Conservation (phyloP, 2,888 invertebrate species). For the Caenorhabditis sp. region DNA sequence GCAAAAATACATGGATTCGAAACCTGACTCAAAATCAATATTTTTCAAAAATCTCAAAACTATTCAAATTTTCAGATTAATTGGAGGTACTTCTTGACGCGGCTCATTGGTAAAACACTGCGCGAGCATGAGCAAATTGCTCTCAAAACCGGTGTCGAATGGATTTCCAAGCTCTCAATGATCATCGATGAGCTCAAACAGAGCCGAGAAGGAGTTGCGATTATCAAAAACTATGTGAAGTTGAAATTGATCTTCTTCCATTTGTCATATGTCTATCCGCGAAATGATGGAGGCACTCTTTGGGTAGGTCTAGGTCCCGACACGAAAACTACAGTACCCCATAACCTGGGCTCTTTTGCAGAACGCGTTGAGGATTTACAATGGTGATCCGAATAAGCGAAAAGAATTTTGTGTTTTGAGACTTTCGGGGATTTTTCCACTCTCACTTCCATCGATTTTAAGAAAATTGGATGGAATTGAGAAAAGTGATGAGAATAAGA, state of each 20-base stretch:
- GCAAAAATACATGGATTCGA: no score
- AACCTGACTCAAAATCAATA: background rate
- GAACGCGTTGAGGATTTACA: slow-evolving; percentile 34
- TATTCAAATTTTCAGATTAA: slow-evolving; percentile 31
- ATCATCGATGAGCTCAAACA: slow-evolving; percentile 32
- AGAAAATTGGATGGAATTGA: slow-evolving; percentile 46
- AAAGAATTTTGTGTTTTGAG: slow-evolving; percentile 50
- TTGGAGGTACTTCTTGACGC: slow-evolving; percentile 48
- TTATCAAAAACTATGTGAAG: slow-evolving; percentile 47
- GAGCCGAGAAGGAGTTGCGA: slow-evolving; percentile 23
- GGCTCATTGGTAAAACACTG: slow-evolving; percentile 30
- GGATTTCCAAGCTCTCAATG: slow-evolving; percentile 38
- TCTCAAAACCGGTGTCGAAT: slow-evolving; percentile 42
- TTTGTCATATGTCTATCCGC: slow-evolving; percentile 42
- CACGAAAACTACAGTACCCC: background rate
- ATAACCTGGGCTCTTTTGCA: background rate
- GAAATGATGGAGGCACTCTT: slow-evolving; percentile 16
- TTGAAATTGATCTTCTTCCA: slow-evolving; percentile 49
- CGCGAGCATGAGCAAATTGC: slow-evolving; percentile 39
- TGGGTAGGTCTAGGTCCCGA: slow-evolving; percentile 9
- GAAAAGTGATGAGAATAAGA: slow-evolving; percentile 38
- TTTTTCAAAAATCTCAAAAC: background rate
- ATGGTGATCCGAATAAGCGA: slow-evolving; percentile 40
- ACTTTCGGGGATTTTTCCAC: slow-evolving; percentile 44
- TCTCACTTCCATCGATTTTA: slow-evolving; percentile 45